Evolutionary conservation across 2,888 invertebrate species (phyloP).

Genomic region (Polydrusus cervinus): DNA sequence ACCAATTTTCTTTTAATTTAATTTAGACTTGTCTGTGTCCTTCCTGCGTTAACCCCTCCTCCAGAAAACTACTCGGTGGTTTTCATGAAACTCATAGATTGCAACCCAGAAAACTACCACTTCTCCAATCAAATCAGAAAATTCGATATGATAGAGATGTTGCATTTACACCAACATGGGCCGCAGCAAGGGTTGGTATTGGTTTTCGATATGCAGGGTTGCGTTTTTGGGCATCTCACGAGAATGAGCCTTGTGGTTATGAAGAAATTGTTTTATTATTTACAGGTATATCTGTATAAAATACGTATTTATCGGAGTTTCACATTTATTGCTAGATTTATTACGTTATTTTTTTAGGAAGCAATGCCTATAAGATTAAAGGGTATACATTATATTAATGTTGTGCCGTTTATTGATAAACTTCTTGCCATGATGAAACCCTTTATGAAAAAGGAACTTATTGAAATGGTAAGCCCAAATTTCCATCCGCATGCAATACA

Average conservation of each 20-base stretch:
- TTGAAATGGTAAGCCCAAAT: slow-evolving; percentile 58
- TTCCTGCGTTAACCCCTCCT: neutral
- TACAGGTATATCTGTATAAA: slow-evolving; percentile 74
- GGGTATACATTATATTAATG: slow-evolving; percentile 72
- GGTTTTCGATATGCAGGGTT: slow-evolving; percentile 77
- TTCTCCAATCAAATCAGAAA: slow-evolving; percentile 73
- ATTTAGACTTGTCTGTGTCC: neutral
- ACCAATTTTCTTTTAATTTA: neutral
- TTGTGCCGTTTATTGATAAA: slow-evolving; percentile 71
- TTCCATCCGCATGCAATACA: too few species aligned
- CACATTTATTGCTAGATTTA: too few species aligned
- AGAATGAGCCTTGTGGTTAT: slow-evolving; percentile 74
- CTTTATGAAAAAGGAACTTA: slow-evolving; percentile 73
- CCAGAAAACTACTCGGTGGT: slow-evolving; percentile 61
- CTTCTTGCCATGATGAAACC: slow-evolving; percentile 72
- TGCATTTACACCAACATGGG: slow-evolving; percentile 76
- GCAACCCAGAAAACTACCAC: slow-evolving; percentile 75
- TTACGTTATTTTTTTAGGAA: slow-evolving; percentile 70
- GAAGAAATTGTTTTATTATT: slow-evolving; percentile 79
- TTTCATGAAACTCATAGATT: slow-evolving; percentile 69
- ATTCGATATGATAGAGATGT: slow-evolving; percentile 76
- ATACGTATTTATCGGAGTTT: too few species aligned
- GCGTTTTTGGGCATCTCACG: slow-evolving; percentile 77
- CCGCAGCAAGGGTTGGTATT: slow-evolving; percentile 75
- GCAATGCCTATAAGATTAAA: slow-evolving; percentile 73